Conservation (phyloP, 2,888 invertebrate species). For the Cordilura impudica region DNA sequence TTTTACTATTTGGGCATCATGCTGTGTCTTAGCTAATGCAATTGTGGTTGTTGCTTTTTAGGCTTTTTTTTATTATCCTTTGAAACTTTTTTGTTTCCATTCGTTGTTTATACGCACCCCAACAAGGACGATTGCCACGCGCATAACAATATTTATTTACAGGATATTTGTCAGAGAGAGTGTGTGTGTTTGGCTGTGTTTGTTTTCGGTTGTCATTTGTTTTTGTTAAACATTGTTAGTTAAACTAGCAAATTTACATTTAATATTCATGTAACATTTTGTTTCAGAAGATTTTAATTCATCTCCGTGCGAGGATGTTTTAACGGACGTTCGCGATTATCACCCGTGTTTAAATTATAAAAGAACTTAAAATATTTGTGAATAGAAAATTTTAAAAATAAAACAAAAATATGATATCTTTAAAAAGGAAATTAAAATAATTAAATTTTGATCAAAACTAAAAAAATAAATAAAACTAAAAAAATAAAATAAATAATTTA, state of each 20-base stretch:
- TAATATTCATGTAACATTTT: conserved; percentile 47
- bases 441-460: no score
- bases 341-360: conserved; percentile 1
- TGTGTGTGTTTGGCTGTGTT: conserved; percentile 8
- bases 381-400: not conserved
- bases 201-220: conserved; percentile 63
- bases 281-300: conserved; percentile 70
- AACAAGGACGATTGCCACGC: conserved; percentile 71
- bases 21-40: conserved; percentile 34
- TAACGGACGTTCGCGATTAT: conserved; percentile 60
- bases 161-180: conserved; percentile 55
- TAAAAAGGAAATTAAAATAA: no score
- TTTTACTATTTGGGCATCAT: conserved; percentile 36
- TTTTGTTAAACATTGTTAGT: conserved; percentile 64
- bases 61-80: conserved; percentile 60
- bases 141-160: conserved; percentile 64
- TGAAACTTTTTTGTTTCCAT: conserved; percentile 51
- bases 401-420: not conserved
- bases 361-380: conserved; percentile 4
- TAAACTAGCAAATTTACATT: conserved; percentile 52
- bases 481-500: no score
- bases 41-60: conserved; percentile 25
- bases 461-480: no score
- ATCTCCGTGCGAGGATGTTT: conserved; percentile 71
- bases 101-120: conserved; percentile 65